Conservation (phyloP, 2,797 vertebrate species). For the Rhabdomys pumilio region DNA sequence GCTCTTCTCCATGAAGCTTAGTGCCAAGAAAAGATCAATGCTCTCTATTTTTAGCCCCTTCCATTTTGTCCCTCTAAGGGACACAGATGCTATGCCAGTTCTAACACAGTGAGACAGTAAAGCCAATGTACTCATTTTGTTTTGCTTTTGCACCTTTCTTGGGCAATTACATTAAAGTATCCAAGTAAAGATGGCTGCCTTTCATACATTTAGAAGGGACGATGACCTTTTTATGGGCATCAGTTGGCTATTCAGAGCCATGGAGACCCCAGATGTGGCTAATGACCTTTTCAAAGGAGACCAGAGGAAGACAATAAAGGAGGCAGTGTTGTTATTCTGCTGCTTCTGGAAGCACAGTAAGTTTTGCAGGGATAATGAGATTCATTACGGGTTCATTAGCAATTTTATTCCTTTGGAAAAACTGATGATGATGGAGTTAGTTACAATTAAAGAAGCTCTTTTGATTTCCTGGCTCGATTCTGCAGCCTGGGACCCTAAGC, state of each 20-base stretch:
- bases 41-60: constrained; percentile 78
- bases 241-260: constrained; percentile 63
- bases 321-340: constrained; percentile 37
- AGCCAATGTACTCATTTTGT: constrained; percentile 66
- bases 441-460: constrained; percentile 62
- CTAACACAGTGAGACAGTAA: constrained; percentile 75
- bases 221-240: constrained; percentile 72
- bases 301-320: constrained; percentile 57
- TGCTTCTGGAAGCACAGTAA: constrained; percentile 4
- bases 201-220: constrained; percentile 72
- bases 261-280: constrained; percentile 59
- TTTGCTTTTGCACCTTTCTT: constrained; percentile 76
- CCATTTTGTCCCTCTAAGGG: constrained; percentile 72
- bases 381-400: constrained; percentile 67
- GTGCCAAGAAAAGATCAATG: constrained; percentile 78
- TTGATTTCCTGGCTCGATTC: constrained; percentile 56
- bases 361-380: constrained; percentile 67
- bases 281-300: constrained; percentile 74
- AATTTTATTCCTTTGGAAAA: constrained; percentile 76
- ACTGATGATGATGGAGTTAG: constrained; percentile 60
- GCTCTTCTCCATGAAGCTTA: constrained; percentile 69
- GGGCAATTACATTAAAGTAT: constrained; percentile 75
- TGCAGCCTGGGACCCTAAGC: constrained; percentile 50
- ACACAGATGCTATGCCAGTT: constrained; percentile 75
- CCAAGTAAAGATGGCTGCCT: constrained; percentile 80